These are phyloP conservation scores for Spilarctia lutea DNA, from an alignment of 2,888 invertebrate species.

Conservation along the genomic window DNA sequence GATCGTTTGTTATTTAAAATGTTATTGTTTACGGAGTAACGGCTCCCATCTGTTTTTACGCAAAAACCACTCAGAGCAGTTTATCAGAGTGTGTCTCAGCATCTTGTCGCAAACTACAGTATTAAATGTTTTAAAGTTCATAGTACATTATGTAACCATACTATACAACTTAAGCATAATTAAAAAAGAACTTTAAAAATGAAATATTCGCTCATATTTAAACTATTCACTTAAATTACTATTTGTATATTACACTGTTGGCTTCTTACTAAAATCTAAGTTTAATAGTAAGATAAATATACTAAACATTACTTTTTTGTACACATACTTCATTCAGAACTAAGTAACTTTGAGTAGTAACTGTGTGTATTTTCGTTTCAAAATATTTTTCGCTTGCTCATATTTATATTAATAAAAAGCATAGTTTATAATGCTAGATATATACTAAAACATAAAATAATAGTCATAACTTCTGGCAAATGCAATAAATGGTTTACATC, in stretches of 20 bases:
- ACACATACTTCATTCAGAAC: neutral
- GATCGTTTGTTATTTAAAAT: neutral
- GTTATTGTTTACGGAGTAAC: neutral
- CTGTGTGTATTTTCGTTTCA: neutral
- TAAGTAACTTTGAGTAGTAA: neutral
- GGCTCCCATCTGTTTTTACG: too few species aligned
- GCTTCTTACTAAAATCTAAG: too few species aligned
- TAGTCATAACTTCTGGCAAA: neutral
- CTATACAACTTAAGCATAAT: too few species aligned
- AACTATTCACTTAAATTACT: too few species aligned
- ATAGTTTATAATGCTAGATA: neutral
- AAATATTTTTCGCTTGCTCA: neutral
- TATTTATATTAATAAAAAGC: neutral
- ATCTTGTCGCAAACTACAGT: too few species aligned
- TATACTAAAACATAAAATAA: neutral
- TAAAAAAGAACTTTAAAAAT: too few species aligned
- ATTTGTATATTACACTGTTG: neutral
- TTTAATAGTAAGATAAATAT: too few species aligned
- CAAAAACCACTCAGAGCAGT: too few species aligned
- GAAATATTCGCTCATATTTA: too few species aligned
- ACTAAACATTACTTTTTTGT: neutral
- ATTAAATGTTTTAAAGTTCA: too few species aligned
- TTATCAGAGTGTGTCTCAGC: too few species aligned
- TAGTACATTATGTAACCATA: too few species aligned
- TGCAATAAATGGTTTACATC: slow-evolving; percentile 12